phyloP scores from a whole-genome alignment of 1,140 invertebrate genomes.

The Ceratina japonica region DNA sequence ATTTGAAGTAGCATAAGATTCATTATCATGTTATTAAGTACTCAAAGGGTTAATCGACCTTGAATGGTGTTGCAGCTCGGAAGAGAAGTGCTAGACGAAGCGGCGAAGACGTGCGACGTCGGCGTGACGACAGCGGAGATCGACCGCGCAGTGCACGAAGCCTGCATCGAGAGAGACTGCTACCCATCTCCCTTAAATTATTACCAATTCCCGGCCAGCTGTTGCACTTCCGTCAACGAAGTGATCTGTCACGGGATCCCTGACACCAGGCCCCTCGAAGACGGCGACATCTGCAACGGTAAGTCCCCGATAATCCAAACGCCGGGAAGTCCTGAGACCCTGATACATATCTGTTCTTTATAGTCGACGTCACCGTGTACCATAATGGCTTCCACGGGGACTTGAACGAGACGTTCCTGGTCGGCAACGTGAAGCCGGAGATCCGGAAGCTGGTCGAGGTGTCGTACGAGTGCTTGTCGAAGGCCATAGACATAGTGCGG shows the following conservation, averaged over 20 bases:
- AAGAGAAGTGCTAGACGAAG: slow-evolving; percentile 96
- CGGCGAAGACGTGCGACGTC: slow-evolving; percentile 90
- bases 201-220: slow-evolving; percentile 98
- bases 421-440: slow-evolving; percentile 92
- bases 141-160: slow-evolving; percentile 94
- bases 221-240: slow-evolving; percentile 99
- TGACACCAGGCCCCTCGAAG: slow-evolving; percentile 91
- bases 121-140: slow-evolving; percentile 99
- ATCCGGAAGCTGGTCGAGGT: slow-evolving; percentile 93
- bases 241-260: slow-evolving; percentile 99
- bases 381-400: slow-evolving; percentile 98
- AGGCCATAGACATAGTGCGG: slow-evolving; percentile 95
- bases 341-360: slow-evolving; percentile 62
- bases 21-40: too few species aligned
- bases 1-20: too few species aligned
- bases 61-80: slow-evolving; percentile 89
- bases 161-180: slow-evolving; percentile 97
- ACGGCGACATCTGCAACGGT: slow-evolving; percentile 98
- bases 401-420: slow-evolving; percentile 98
- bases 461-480: slow-evolving; percentile 95
- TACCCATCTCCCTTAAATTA: slow-evolving; percentile 99
- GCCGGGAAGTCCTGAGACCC: too few species aligned
- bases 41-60: too few species aligned
- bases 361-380: slow-evolving; percentile 98
- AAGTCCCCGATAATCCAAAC: slow-evolving; percentile 20